These are phyloP conservation scores for Oegoconia quadripuncta DNA, from an alignment of 2,888 invertebrate genomes.

Conservation along the genomic window DNA sequence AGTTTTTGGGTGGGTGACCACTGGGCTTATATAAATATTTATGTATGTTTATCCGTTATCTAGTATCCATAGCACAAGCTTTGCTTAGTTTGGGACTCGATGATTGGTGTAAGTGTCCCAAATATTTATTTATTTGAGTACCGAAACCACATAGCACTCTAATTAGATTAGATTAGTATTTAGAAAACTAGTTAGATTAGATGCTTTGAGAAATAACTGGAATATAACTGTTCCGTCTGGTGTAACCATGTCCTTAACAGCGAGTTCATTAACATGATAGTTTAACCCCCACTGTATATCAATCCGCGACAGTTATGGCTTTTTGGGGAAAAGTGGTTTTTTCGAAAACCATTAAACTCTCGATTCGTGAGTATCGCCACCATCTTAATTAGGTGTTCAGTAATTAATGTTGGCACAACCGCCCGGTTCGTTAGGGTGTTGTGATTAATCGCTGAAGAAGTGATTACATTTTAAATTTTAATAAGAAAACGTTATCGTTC, in stretches of 20 bases:
- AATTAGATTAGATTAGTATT: no score
- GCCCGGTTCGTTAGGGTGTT: constrained; percentile 8
- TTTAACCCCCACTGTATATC: constrained; percentile 25
- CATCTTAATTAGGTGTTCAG: constrained; percentile 39
- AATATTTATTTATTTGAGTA: no score
- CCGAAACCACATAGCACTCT: no score
- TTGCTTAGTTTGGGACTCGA: no score
- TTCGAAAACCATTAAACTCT: constrained; percentile 30
- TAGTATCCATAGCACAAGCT: no score
- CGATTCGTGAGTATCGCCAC: constrained; percentile 30
- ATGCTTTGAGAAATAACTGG: not conserved
- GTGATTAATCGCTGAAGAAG: constrained; percentile 5
- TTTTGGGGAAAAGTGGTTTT: constrained; percentile 21
- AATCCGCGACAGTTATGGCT: constrained; percentile 28
- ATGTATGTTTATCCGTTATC: no score
- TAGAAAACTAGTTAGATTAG: no score
- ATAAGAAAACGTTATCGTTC: not conserved
- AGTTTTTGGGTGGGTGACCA: no score
- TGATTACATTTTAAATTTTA: constrained; percentile 3
- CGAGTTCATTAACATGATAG: constrained; percentile 17
- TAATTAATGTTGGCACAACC: constrained; percentile 29
- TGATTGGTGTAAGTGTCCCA: no score
- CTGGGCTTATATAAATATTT: no score
- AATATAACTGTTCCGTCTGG: not conserved
- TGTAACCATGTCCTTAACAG: not conserved